Base-by-base conservation (phyloP, 2,888 invertebrate genomes). In the Hypena proboscidalis region DNA sequence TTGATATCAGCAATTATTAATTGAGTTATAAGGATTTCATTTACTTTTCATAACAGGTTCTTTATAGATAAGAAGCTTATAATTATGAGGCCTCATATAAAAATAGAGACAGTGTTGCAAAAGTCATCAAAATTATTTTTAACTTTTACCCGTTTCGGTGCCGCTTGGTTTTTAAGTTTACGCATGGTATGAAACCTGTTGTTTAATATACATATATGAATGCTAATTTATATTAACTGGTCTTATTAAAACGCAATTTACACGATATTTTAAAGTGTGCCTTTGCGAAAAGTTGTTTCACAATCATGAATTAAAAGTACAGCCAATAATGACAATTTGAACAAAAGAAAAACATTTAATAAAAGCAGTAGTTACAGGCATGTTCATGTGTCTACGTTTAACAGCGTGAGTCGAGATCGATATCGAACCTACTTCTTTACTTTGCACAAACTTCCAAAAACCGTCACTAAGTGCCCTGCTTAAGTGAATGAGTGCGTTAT, bases 381-480 rank as follows among this genome's bases (percentile, higher is more conserved):
- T 77, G 75, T 80, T 77, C 74, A 71, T 69, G 72, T 77, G 75
- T 69, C 66, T 72, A 65, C 61, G 58, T 70, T 75, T 72, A 75
- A 75, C 74, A 61, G 72, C 63, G 58, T 68, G 69, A 71, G 70
- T 73, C 58, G 58, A 76, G 85, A 85, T 85, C 72, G 33, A 53
- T 83, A 85, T 85, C 83, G 46, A 69, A 70, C 47, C 62, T 67
- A 71, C 72, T 76, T 71, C 77, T 76, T 80, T 66, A 74, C 64
- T 38, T 51, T 48, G 36, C 42, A 68, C 80, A 70, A 76, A 49
- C 29, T 35, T 46, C 13, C 9, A 4, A 19, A 10, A 25, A 20
- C 30, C 31, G 20, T 30, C 34, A 11, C 1, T 14, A 33, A 42
- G 36, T 42, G 19, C 20, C 5, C 22, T 20, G n/a, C 7, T 9